Evolutionary conservation across 2,797 vertebrate species (phyloP).

Genomic region (Falco cherrug): DNA sequence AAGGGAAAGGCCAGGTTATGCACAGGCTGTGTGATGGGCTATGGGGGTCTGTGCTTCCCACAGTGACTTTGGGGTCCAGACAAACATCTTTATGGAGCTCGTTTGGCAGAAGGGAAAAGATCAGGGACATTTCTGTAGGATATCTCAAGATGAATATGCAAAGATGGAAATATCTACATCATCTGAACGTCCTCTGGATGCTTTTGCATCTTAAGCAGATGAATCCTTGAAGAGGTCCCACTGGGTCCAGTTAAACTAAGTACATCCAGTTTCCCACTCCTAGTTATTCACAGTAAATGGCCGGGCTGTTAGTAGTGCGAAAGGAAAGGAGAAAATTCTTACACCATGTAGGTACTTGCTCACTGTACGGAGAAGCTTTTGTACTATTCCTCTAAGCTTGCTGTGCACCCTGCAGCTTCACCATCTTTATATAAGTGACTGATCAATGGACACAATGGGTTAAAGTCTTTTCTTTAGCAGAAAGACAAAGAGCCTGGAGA

Average conservation of each 20-base stretch:
- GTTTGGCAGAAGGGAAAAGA: neutral
- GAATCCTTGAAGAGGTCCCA: neutral
- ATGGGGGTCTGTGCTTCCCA: neutral
- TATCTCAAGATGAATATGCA: neutral
- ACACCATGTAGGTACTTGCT: neutral
- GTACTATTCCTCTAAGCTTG: neutral
- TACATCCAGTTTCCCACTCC: neutral
- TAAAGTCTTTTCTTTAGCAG: neutral
- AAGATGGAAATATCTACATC: neutral
- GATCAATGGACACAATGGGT: neutral
- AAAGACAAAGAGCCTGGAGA: neutral
- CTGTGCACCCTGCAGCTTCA: neutral
- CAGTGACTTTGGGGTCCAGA: neutral
- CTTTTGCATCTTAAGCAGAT: neutral
- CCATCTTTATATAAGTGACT: neutral
- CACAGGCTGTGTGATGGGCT: neutral
- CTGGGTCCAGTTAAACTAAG: neutral
- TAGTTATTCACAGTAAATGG: neutral
- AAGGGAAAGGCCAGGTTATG: neutral
- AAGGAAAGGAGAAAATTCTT: neutral
- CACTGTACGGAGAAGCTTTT: neutral
- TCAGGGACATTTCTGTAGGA: neutral
- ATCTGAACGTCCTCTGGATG: neutral
- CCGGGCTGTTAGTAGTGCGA: neutral
- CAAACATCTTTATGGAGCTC: neutral